Base-by-base conservation (phyloP, 2,888 invertebrate genomes). In the Drosophila sordidula region DNA sequence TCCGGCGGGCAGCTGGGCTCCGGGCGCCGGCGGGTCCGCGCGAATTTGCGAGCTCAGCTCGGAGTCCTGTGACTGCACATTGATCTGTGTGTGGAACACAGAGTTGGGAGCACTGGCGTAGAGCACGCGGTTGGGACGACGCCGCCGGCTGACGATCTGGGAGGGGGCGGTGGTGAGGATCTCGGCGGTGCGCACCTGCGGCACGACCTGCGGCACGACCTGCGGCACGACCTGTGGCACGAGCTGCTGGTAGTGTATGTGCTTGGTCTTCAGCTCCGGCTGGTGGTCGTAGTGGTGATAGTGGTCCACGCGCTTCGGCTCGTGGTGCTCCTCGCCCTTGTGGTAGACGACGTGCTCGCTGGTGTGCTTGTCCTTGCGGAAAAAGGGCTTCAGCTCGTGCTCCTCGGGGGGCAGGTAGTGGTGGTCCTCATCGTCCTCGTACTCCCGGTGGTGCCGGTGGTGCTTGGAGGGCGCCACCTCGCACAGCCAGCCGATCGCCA, bases 21-120 rank as follows among this genome's bases (percentile, higher is more conserved):
- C 8, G 18, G 32, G 14, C 2, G 16, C 12, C 3, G n/a, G 4
- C 0, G 70, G 57, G 38, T 81, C 70, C 4, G 77, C 34, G 0
- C 63, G 57, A 0, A 68, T 49, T 9, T 75, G 75, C 0, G 81
- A 73, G 51, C 75, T 90, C 0, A 90, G 55, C 25, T 84, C 74
- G 0, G 80, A 80, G 39, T 84, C 90, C 72, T 90, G 90, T 0
- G 89, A 90, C 38, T 89, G 90, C 29, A 89, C 77, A 68, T 89
- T 89, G 52, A 90, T 87, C 61, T 90, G 88, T 1, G 90, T 90
- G 12, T 89, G 90, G 41, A 89, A 89, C 4, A 89, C 82, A 2
- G 88, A 90, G 39, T 89, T 78, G 9, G 90, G 90, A 9, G 90
- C 90, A 29, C 69, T 75, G 6, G 88, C 84, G 41, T 87, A 89